phyloP scores from a whole-genome alignment of 2,113 vertebrate genomes.

The Spea multiplicata region DNA sequence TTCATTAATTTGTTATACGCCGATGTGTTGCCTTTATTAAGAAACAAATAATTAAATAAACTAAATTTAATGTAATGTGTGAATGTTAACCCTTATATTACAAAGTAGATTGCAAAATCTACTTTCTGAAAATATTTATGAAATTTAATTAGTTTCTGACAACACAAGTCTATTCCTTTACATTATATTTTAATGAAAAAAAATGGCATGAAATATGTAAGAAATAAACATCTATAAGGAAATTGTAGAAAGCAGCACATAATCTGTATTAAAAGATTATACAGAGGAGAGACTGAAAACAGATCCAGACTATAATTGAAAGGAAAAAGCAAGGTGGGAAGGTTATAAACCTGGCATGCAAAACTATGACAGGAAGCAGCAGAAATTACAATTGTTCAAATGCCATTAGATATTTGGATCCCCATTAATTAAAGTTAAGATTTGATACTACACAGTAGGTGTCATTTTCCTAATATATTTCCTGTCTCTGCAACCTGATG shows the following conservation, averaged over 20 bases:
- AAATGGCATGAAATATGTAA: no score
- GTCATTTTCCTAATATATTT: slow-evolving; percentile 38
- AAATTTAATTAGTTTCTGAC: no score
- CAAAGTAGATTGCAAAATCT: no score
- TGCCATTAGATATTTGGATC: slow-evolving; percentile 27
- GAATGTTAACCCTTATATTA: not conserved
- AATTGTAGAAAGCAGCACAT: not conserved
- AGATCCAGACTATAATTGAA: slow-evolving; percentile 2
- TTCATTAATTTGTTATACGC: not conserved
- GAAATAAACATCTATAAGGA: not conserved
- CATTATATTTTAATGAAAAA: no score
- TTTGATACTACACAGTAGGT: slow-evolving; percentile 28
- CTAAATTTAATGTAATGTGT: not conserved
- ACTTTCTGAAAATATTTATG: no score
- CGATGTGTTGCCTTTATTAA: not conserved
- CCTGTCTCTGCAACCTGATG: slow-evolving; percentile 23
- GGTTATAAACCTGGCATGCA: slow-evolving; percentile 19
- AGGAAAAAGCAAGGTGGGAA: slow-evolving; percentile 5
- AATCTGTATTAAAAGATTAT: not conserved
- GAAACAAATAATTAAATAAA: not conserved
- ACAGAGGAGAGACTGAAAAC: not conserved
- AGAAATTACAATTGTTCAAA: slow-evolving; percentile 34
- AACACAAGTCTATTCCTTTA: no score
- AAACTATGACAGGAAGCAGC: not conserved
- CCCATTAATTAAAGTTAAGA: slow-evolving; percentile 25